Evolutionary conservation across 2,888 invertebrate genomes (phyloP).

Genomic region (Sinohyriopsis cumingii): DNA sequence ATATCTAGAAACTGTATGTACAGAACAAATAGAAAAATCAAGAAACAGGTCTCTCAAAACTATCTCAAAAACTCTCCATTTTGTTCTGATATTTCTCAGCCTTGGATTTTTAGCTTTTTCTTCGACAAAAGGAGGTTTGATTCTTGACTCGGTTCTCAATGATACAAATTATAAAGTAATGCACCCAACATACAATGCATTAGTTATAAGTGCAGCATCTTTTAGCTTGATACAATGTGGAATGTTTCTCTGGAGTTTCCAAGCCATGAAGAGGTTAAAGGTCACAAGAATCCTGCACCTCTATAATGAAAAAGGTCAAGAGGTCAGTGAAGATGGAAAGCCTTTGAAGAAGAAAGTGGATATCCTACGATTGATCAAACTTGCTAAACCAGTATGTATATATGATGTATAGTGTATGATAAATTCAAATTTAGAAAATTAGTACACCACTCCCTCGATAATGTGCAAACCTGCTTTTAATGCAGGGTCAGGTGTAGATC

Average conservation of each 20-base stretch:
- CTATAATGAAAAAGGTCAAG: conserved; percentile 57
- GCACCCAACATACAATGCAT: conserved; percentile 61
- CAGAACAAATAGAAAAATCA: conserved; percentile 45
- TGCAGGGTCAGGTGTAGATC: too few relatives aligned
- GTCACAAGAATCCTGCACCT: conserved; percentile 50
- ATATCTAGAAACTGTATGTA: conserved; percentile 47
- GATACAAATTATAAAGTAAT: conserved; percentile 45
- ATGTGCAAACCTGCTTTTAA: too few relatives aligned
- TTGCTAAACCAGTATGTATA: conserved; percentile 64
- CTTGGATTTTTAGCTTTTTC: conserved; percentile 43
- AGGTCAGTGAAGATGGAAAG: conserved; percentile 64
- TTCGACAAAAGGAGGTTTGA: conserved; percentile 53
- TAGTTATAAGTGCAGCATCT: conserved; percentile 52
- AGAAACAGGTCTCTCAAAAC: conserved; percentile 29
- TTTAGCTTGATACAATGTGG: conserved; percentile 57
- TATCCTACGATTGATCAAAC: conserved; percentile 50
- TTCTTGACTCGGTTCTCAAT: conserved; percentile 51
- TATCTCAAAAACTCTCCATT: conserved; percentile 32
- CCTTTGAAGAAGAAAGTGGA: conserved; percentile 50
- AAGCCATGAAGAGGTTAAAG: conserved; percentile 54
- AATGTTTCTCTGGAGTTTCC: conserved; percentile 43
- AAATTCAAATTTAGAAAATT: too few relatives aligned
- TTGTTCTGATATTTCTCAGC: conserved; percentile 28
- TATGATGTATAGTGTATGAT: not conserved
- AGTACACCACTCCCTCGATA: too few relatives aligned